Percentiles rank a stretch among this genome's conserved stretches.
phyloP scores from a whole-genome alignment of 2,113 vertebrate species.

The Cairina moschata region DNA sequence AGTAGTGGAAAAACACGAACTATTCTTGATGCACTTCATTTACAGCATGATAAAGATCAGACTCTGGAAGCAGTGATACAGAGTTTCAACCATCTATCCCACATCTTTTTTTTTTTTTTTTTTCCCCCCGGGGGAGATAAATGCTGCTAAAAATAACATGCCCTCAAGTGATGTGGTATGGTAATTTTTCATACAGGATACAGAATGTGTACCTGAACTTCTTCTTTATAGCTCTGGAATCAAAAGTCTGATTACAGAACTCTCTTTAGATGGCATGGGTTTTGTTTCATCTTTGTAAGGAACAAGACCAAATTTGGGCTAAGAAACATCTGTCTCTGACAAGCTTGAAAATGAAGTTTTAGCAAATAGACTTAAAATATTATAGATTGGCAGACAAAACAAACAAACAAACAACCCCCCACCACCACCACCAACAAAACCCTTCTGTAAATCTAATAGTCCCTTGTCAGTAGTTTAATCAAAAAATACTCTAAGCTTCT shows the following conservation, averaged over 20 bases:
- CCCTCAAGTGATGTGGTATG: background rate
- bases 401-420: background rate
- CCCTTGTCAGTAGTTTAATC: constrained; percentile 34
- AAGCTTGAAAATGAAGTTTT: background rate
- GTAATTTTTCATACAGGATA: background rate
- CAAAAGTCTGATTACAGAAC: background rate
- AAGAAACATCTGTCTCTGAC: background rate
- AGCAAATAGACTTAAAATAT: background rate
- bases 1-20: background rate
- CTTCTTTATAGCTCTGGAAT: background rate
- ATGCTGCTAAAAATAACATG: background rate
- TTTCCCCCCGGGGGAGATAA: background rate
- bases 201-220: background rate
- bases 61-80: background rate
- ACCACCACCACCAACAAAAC: background rate
- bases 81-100: background rate
- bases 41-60: background rate
- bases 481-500: constrained; percentile 21
- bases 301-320: background rate
- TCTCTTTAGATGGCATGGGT: background rate
- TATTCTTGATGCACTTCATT: background rate
- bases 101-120: background rate
- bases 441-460: constrained; percentile 40
- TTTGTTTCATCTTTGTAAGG: background rate
- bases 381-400: background rate